These are phyloP conservation scores for Eleginops maclovinus DNA, from an alignment of 2,113 vertebrate genomes.

Conservation along the genomic window DNA sequence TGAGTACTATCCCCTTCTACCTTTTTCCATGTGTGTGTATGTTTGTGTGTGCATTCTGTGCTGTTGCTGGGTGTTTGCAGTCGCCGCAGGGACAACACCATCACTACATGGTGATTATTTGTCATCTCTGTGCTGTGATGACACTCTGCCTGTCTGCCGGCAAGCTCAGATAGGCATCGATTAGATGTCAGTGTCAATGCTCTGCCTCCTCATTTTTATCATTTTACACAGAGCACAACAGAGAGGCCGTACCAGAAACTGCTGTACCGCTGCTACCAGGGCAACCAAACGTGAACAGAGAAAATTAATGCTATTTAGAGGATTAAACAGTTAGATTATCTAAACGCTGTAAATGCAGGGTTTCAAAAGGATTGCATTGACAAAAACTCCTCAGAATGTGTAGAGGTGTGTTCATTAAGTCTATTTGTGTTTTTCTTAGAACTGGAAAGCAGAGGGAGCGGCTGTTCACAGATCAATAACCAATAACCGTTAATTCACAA, in stretches of 20 bases:
- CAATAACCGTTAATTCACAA: slow-evolving; percentile 38
- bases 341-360: neutral
- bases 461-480: slow-evolving; percentile 41
- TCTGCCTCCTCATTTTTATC: slow-evolving; percentile 46
- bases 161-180: slow-evolving; percentile 68
- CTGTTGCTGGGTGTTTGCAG: slow-evolving; percentile 11
- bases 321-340: neutral
- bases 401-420: neutral
- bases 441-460: neutral
- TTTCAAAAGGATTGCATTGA: neutral
- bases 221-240: slow-evolving; percentile 29
- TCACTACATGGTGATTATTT: slow-evolving; percentile 60
- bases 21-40: neutral
- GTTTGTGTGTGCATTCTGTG: neutral
- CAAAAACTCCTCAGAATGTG: neutral
- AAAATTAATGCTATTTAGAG: slow-evolving; percentile 2
- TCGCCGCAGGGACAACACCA: slow-evolving; percentile 40
- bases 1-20: neutral
- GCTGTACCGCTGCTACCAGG: slow-evolving; percentile 14
- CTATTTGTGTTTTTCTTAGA: slow-evolving; percentile 6
- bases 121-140: slow-evolving; percentile 57
- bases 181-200: slow-evolving; percentile 64
- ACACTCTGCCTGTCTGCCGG: slow-evolving; percentile 49
- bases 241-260: slow-evolving; percentile 25
- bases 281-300: slow-evolving; percentile 10